phyloP scores from a whole-genome alignment of 2,113 vertebrate species.

The Brachypodius melanocephalos region DNA sequence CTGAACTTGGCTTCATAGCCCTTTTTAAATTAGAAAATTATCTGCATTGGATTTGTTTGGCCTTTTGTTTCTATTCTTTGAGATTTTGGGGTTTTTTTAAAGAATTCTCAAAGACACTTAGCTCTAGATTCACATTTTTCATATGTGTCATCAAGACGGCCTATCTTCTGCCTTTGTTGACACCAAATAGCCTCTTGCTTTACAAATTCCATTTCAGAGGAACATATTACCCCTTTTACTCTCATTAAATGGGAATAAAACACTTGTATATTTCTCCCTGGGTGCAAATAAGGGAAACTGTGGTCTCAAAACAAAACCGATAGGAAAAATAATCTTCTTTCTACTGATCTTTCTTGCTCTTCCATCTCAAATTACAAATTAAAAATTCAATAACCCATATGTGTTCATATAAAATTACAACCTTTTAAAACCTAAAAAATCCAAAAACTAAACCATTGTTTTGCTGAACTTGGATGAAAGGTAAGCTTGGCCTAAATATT shows the following conservation, averaged over 20 bases:
- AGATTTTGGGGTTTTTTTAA: neutral
- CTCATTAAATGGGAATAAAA: neutral
- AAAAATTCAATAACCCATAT: conserved; percentile 3
- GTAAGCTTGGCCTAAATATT: neutral
- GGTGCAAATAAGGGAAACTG: neutral
- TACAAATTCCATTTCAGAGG: neutral
- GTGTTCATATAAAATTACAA: neutral
- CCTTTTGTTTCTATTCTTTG: neutral
- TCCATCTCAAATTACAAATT: conserved; percentile 35
- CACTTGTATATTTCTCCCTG: conserved; percentile 24
- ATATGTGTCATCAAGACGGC: neutral
- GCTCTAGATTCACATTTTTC: neutral
- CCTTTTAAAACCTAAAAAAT: neutral
- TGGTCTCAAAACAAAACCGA: conserved; percentile 44
- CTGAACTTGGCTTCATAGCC: neutral
- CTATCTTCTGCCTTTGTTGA: neutral
- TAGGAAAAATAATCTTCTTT: neutral
- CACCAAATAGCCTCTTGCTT: neutral
- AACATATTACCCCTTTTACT: neutral
- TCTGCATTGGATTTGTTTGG: neutral
- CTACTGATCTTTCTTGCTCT: conserved; percentile 13
- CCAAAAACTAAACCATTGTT: neutral
- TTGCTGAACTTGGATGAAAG: conserved; percentile 12
- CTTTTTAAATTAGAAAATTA: neutral
- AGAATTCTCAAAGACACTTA: neutral